Conservation (phyloP, 1,140 invertebrate genomes). For the Lepidurus couesii region DNA sequence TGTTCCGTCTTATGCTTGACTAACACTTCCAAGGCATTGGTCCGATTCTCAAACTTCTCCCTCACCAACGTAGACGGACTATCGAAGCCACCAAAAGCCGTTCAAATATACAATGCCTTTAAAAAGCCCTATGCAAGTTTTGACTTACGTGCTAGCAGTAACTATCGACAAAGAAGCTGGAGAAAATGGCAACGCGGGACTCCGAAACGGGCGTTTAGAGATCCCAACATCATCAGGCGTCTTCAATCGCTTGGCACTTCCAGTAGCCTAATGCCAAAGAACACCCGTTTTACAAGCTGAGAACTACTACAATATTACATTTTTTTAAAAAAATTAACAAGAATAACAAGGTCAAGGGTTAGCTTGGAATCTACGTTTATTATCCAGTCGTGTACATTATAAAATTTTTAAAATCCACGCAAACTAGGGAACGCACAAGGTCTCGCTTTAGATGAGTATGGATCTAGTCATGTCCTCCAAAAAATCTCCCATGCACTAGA, state of each 20-base stretch:
- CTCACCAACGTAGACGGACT: slow-evolving; percentile 44
- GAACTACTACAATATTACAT: background rate
- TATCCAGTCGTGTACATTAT: background rate
- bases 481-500: slow-evolving; percentile 39
- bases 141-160: background rate
- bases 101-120: background rate
- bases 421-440: background rate
- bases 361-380: slow-evolving; percentile 23
- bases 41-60: slow-evolving; percentile 51
- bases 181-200: slow-evolving; percentile 34
- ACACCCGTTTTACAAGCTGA: background rate
- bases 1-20: slow-evolving; percentile 44
- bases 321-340: background rate
- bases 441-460: slow-evolving; percentile 42
- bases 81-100: background rate
- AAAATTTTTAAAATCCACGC: background rate
- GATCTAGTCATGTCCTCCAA: slow-evolving; percentile 40
- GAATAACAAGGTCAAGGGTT: background rate
- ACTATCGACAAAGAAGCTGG: slow-evolving; percentile 31
- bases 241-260: background rate
- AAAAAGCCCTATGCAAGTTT: background rate
- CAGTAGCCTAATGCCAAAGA: background rate
- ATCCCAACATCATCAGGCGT: background rate
- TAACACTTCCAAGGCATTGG: slow-evolving; percentile 52
- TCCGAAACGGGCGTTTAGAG: slow-evolving; percentile 22